These are phyloP conservation scores for Picathartes gymnocephalus DNA, from an alignment of 2,113 vertebrate species.

Conservation along the genomic window DNA sequence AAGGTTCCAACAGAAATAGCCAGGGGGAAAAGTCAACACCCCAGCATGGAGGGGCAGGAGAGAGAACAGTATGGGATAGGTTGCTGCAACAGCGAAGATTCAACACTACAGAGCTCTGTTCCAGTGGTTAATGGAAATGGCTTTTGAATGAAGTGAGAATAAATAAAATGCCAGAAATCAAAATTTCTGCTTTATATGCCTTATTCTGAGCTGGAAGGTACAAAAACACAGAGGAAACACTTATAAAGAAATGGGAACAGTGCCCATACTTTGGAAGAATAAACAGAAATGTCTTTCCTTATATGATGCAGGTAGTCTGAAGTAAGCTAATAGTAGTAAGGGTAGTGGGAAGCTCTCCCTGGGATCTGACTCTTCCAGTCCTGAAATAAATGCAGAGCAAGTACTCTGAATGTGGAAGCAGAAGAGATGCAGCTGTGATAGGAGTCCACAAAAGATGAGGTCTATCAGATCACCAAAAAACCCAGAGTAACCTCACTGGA, in stretches of 20 bases:
- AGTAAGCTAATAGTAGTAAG: background rate
- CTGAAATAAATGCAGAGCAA: background rate
- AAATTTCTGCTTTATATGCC: background rate
- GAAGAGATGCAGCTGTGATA: background rate
- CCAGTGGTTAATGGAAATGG: background rate
- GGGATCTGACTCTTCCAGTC: background rate
- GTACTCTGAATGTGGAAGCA: background rate
- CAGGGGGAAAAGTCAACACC: background rate
- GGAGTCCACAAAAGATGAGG: background rate
- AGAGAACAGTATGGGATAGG: background rate
- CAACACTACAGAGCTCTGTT: background rate
- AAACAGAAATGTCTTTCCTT: background rate
- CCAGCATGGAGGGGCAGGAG: background rate
- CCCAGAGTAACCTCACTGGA: background rate
- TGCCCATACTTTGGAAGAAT: background rate
- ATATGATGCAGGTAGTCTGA: background rate
- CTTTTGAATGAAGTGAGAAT: background rate
- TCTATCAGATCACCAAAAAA: background rate
- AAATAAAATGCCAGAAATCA: background rate
- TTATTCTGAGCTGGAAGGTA: background rate
- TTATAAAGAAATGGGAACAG: background rate
- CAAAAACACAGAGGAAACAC: background rate
- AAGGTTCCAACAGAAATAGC: background rate
- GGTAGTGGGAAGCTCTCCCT: fast-evolving
- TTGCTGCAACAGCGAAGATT: background rate